Percentiles rank a stretch among this genome's conserved stretches.
Conservation (phyloP, 2,888 invertebrate genomes). For the Epinotia bilunana region DNA sequence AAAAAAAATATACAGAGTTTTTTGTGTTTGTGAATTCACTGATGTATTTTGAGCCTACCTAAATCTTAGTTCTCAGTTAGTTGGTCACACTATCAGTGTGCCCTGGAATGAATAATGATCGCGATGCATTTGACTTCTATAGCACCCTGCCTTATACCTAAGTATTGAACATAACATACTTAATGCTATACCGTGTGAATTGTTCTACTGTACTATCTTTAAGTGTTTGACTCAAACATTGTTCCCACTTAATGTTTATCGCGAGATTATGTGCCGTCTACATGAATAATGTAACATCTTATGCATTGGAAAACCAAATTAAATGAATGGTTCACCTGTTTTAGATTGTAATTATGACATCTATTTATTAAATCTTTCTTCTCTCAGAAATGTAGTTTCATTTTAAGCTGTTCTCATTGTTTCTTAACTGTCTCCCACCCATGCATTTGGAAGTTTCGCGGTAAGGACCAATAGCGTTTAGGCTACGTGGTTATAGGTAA, state of each 20-base stretch:
- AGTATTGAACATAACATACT: conserved; percentile 50
- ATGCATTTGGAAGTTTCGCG: no score
- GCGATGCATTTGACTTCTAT: conserved; percentile 53
- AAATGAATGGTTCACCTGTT: conserved; percentile 77
- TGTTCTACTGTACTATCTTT: conserved; percentile 48
- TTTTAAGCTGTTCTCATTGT: conserved; percentile 48
- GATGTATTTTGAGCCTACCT: not conserved
- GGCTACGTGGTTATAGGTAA: no score
- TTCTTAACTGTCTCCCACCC: not conserved
- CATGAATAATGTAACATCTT: conserved; percentile 67
- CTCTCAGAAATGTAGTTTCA: conserved; percentile 71
- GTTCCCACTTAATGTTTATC: conserved; percentile 56
- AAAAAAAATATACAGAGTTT: not conserved
- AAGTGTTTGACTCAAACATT: conserved; percentile 58
- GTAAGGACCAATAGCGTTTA: no score
- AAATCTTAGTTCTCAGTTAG: not conserved
- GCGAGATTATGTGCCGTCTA: conserved; percentile 67
- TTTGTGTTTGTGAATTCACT: conserved; percentile 6
- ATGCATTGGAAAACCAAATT: conserved; percentile 72
- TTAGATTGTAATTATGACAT: conserved; percentile 80
- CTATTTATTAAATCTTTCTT: conserved; percentile 84
- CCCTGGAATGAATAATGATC: not conserved
- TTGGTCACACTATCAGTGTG: not conserved
- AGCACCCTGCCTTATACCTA: conserved; percentile 68
- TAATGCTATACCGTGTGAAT: conserved; percentile 43